A percentile compares a stretch with the other conserved stretches of the same genome.
phyloP scores from a whole-genome alignment of 2,113 vertebrate species.

The Odontophorus gujanensis region DNA sequence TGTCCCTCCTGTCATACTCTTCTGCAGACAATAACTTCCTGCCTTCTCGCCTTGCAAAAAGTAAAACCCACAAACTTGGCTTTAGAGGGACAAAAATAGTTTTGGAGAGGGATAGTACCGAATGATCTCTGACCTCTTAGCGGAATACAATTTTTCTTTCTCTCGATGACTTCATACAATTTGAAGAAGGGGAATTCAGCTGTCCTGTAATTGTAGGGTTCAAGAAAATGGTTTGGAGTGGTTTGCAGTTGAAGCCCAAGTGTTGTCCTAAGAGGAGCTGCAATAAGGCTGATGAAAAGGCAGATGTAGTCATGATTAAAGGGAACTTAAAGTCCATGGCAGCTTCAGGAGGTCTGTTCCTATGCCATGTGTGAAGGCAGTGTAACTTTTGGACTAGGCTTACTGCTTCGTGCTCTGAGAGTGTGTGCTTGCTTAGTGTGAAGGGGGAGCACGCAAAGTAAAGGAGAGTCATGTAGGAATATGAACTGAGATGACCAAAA shows the following conservation, averaged over 20 bases:
- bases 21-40: not conserved
- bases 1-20: not conserved
- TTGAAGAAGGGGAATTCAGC: not conserved
- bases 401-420: not conserved
- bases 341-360: not conserved
- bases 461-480: not conserved
- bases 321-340: not conserved
- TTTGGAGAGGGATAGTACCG: not conserved
- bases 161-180: not conserved
- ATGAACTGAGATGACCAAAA: not conserved
- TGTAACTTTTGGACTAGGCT: not conserved
- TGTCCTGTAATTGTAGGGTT: not conserved
- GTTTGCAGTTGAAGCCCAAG: not conserved
- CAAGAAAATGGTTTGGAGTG: not conserved
- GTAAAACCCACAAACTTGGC: not conserved
- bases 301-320: not conserved
- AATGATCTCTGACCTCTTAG: not conserved
- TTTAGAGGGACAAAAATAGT: not conserved
- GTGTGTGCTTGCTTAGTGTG: not conserved
- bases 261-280: not conserved
- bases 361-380: not conserved
- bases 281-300: not conserved
- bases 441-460: not conserved
- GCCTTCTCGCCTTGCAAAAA: not conserved
- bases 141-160: not conserved